These are phyloP conservation scores for Scaptomyza caliginosa DNA, from an alignment of 2,888 invertebrate genomes.

Conservation along the genomic window DNA sequence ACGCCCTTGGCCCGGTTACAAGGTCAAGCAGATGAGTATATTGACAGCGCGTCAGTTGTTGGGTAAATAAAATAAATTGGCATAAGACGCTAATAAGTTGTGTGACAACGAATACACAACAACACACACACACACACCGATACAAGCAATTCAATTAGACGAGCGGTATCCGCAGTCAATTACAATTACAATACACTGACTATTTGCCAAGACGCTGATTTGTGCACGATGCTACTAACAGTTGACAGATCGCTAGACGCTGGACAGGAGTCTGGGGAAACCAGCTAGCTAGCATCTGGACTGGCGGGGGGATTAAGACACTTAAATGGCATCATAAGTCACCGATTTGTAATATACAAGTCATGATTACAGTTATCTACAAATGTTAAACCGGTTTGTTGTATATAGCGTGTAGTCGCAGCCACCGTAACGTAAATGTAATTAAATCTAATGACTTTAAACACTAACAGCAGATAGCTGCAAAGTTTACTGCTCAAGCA, in stretches of 20 bases:
- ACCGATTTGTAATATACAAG: constrained; percentile 56
- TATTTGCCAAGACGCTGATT: constrained; percentile 1
- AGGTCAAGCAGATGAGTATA: constrained; percentile 1
- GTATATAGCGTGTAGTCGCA: constrained; percentile 24
- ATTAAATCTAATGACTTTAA: constrained; percentile 26
- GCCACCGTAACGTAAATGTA: constrained; percentile 23
- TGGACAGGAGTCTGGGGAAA: neutral
- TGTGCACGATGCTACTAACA: neutral
- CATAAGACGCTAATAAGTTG: constrained; percentile 15
- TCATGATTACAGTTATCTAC: constrained; percentile 60
- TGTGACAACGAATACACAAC: constrained; percentile 4
- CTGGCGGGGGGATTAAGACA: constrained; percentile 23
- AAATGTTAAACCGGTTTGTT: constrained; percentile 52
- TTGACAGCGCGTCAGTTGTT: constrained; percentile 3
- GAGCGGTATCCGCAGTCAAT: neutral
- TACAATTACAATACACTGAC: constrained; percentile 1
- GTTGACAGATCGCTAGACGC: constrained; percentile 15
- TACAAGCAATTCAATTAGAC: neutral
- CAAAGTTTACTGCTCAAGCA: constrained; percentile 84
- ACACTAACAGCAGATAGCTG: constrained; percentile 5
- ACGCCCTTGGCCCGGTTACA: neutral
- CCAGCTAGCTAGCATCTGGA: neutral
- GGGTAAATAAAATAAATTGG: constrained; percentile 10
- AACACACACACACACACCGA: constrained; percentile 4
- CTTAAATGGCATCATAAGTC: constrained; percentile 61